These are phyloP conservation scores for Cynaeus angustus DNA, from an alignment of 2,888 invertebrate species.

Conservation along the genomic window DNA sequence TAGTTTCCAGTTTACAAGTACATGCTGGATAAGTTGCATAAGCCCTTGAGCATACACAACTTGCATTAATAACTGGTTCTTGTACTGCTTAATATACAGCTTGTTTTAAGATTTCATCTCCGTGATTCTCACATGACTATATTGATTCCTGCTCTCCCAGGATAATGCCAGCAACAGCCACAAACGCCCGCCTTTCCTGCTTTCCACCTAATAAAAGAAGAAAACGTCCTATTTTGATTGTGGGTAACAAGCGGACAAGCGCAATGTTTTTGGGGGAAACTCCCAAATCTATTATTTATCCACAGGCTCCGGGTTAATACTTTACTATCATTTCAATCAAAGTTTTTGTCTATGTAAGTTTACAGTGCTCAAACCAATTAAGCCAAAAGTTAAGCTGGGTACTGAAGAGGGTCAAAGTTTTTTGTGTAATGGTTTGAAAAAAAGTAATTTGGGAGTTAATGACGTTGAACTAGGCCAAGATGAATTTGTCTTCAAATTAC, in stretches of 20 bases:
- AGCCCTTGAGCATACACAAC: constrained; percentile 59
- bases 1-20: constrained; percentile 62
- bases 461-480: constrained; percentile 25
- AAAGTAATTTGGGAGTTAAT: constrained; percentile 25
- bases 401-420: constrained; percentile 25
- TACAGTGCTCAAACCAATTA: constrained; percentile 6
- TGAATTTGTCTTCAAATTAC: constrained; percentile 13
- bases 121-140: constrained; percentile 31
- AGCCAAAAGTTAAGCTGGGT: constrained; percentile 26
- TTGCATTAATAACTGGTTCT: constrained; percentile 58
- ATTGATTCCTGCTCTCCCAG: constrained; percentile 28
- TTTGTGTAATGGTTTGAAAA: constrained; percentile 19
- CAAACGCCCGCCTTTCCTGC: constrained; percentile 17
- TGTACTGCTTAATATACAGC: constrained; percentile 36
- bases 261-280: no score
- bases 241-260: not conserved
- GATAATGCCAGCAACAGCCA: constrained; percentile 30
- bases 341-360: not conserved
- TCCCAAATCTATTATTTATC: no score
- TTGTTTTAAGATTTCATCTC: constrained; percentile 44
- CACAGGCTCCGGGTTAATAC: no score
- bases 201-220: constrained; percentile 31
- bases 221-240: not conserved
- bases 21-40: constrained; percentile 62
- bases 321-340: no score